Evolutionary conservation across 2,113 vertebrate species (phyloP).

Genomic region (Peucedramus taeniatus): DNA sequence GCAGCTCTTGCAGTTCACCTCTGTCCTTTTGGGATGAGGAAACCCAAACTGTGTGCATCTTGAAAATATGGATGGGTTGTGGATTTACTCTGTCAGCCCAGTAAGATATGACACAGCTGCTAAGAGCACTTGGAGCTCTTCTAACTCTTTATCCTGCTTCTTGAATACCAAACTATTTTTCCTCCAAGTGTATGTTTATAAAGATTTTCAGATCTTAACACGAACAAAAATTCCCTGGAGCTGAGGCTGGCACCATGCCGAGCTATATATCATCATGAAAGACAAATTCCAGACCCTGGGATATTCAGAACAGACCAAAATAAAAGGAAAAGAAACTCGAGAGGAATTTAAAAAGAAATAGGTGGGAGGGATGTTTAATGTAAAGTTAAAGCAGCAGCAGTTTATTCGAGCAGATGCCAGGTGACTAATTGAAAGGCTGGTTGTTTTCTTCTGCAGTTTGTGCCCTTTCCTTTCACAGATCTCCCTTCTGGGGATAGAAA

Average conservation of each 20-base stretch:
- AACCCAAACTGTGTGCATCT: rapidly evolving
- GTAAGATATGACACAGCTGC: not conserved
- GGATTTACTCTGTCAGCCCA: not conserved
- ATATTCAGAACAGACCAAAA: not conserved
- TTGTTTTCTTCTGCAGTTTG: not conserved
- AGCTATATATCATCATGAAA: not conserved
- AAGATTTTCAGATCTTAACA: not conserved
- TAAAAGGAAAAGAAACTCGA: not conserved
- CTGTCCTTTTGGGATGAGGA: not conserved
- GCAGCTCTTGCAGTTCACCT: not conserved
- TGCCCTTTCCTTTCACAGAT: not conserved
- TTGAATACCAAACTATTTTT: not conserved
- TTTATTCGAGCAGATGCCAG: not conserved
- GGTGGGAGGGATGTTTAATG: not conserved
- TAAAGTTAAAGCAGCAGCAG: not conserved
- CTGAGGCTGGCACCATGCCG: not conserved
- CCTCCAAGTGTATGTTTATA: not conserved
- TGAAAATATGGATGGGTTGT: rapidly evolving
- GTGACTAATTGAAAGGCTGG: not conserved
- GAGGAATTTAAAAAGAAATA: not conserved
- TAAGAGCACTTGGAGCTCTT: not conserved
- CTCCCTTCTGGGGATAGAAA: not conserved
- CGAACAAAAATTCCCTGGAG: not conserved
- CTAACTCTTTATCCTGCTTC: not conserved
- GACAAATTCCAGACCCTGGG: not conserved